Conservation (phyloP, 2,113 vertebrate species). For the Brachyhypopomus occidentalis region DNA sequence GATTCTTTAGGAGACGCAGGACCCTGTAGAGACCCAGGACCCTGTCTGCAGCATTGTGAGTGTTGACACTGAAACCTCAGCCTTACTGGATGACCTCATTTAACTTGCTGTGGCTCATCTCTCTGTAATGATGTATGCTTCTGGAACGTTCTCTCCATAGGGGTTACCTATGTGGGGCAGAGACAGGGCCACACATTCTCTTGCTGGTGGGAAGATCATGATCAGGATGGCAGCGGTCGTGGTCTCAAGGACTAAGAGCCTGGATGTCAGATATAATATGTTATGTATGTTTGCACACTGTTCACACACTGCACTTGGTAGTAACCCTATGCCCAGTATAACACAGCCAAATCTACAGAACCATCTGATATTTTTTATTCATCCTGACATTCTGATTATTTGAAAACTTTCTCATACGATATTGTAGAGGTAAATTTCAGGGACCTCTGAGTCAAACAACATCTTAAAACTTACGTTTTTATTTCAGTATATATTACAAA, state of each 20-base stretch:
- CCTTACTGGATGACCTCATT: conserved; percentile 35
- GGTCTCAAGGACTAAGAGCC: not conserved
- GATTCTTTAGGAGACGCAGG: no score
- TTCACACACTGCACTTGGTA: not conserved
- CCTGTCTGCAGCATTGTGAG: not conserved
- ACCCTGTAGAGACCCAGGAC: not conserved
- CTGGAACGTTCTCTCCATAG: conserved; percentile 60
- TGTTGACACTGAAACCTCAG: not conserved
- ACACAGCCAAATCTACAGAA: not conserved
- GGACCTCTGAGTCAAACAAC: not conserved
- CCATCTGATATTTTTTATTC: not conserved
- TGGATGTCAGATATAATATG: no score
- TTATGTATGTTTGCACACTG: not conserved
- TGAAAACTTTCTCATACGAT: not conserved
- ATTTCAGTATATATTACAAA: not conserved
- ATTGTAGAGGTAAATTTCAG: not conserved
- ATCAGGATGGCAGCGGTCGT: conserved; percentile 41
- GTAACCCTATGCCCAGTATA: not conserved
- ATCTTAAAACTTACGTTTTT: not conserved
- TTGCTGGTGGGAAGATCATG: conserved; percentile 57
- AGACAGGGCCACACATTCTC: conserved; percentile 56
- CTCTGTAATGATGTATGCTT: conserved; percentile 65
- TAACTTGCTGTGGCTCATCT: conserved; percentile 62
- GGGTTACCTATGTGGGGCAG: conserved; percentile 52
- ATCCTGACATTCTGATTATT: not conserved